Percentiles rank a stretch among this genome's conserved stretches.
These are phyloP conservation scores for Podarcis cretensis DNA, from an alignment of 2,113 vertebrate genomes.

Conservation along the genomic window DNA sequence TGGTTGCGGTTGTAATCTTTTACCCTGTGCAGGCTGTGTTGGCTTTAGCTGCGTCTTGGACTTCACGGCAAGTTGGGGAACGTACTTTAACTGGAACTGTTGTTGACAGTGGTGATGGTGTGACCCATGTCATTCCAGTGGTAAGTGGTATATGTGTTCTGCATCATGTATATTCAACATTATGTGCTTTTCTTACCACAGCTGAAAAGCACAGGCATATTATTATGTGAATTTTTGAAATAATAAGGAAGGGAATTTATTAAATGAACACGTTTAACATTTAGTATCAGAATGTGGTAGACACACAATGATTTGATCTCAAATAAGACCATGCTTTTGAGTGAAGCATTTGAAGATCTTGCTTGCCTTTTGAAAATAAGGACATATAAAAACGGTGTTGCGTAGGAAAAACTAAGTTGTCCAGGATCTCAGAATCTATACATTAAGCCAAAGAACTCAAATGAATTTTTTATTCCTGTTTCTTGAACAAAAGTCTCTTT, in stretches of 20 bases:
- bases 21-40: conserved; percentile 80
- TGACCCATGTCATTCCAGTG: conserved; percentile 90
- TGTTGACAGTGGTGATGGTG: conserved; percentile 89
- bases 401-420: not conserved
- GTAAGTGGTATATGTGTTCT: conserved; percentile 63
- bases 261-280: not conserved
- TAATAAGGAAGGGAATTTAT: not conserved
- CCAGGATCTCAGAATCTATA: not conserved
- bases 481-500: not conserved
- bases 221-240: not conserved
- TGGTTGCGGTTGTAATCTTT: not conserved
- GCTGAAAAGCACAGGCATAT: not conserved
- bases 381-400: not conserved
- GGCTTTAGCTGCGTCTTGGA: conserved; percentile 89
- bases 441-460: not conserved
- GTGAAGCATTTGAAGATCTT: not conserved
- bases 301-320: too few species aligned
- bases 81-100: conserved; percentile 87
- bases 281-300: not conserved
- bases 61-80: conserved; percentile 86
- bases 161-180: not conserved
- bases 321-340: not conserved
- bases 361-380: not conserved
- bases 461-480: not conserved
- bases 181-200: not conserved